phyloP scores from a whole-genome alignment of 53 echinoderm and acorn worm genomes.

The Astropecten irregularis region DNA sequence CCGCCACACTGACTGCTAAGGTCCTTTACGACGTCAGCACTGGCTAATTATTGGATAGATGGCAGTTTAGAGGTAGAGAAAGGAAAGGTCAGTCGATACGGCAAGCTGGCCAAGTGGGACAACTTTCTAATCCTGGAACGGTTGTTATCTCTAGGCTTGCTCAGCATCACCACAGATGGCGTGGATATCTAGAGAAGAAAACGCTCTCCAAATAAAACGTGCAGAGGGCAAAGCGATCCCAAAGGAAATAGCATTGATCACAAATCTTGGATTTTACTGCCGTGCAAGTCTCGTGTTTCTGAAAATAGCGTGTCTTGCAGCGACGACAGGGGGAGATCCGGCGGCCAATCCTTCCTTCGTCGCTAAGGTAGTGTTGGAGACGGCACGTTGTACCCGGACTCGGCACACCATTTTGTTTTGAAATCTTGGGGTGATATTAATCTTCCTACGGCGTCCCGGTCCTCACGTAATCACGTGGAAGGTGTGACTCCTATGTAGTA shows the following conservation, averaged over 20 bases:
- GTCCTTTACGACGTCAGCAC: too few relatives aligned
- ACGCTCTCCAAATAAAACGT: neutral
- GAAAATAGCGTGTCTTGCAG: slow-evolving; percentile 18
- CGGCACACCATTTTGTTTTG: slow-evolving; percentile 44
- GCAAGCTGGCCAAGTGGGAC: too few relatives aligned
- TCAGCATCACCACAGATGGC: neutral
- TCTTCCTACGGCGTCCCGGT: neutral
- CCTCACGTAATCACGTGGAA: slow-evolving; percentile 21
- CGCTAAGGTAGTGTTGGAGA: slow-evolving; percentile 28
- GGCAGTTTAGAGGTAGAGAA: too few relatives aligned
- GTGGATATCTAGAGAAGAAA: neutral
- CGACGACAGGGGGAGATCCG: neutral
- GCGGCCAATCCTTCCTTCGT: neutral
- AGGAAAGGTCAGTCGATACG: too few relatives aligned
- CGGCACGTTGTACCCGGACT: slow-evolving; percentile 13
- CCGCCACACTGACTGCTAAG: too few relatives aligned
- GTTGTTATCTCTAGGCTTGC: too few relatives aligned
- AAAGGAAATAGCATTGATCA: slow-evolving; percentile 23
- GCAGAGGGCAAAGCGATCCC: neutral
- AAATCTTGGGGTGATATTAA: slow-evolving; percentile 35
- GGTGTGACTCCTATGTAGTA: slow-evolving; percentile 1
- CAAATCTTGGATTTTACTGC: slow-evolving; percentile 19
- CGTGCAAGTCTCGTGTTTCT: neutral
- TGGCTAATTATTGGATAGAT: too few relatives aligned
- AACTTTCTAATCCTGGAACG: too few relatives aligned